Base-by-base conservation (phyloP, 2,888 invertebrate genomes). In the Machimus rusticus region DNA sequence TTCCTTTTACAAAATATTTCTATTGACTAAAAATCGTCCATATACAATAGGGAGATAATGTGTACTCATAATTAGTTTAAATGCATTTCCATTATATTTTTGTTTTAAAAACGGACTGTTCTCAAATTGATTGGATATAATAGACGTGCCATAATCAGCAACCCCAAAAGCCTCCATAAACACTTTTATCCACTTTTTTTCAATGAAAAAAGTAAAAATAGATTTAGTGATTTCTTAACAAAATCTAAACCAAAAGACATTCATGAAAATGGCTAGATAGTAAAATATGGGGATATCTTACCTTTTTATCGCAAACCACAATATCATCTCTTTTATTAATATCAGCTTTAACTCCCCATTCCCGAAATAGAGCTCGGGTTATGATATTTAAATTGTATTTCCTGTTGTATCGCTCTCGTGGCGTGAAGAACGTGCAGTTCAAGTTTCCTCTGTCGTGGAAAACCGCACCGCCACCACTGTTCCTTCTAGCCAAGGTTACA, bases 391-490 rank as follows among this genome's bases (percentile, higher is more conserved):
- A 93, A 93, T 99, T 99, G 90, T 96, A 95, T 90, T 95, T 95
- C 87, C 99, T 94, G 92, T 98, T 95, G 92, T 99, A 99, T 87
- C 95, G 94, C 89, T 96, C 95, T 89, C 96, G 94, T 2, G 96
- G 95, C 14, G 98, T 97, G 90, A 99, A 97, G 92, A 99, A 98
- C 0, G 98, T 97, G 89, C 98, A 94, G 93, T 99, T 99, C 0
- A 99, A 93, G 93, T 98, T 99, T 87, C 98, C 99, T 89, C 95
- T 93, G 92, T 99, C 99, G 92, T 99, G 99, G 92, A 98, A 99
- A 34, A 99, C 99, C 4, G 99, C 96, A 37, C 99, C 99, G 88
- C 99, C 97, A 39, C 99, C 99, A 92, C 99, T 99, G 91, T 97
- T 97, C 74, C 99, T 94, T 87, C 99, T 94, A 0, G 97, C 99